Evolutionary conservation across 1,140 invertebrate genomes (phyloP).

Genomic region (Myzus persicae): DNA sequence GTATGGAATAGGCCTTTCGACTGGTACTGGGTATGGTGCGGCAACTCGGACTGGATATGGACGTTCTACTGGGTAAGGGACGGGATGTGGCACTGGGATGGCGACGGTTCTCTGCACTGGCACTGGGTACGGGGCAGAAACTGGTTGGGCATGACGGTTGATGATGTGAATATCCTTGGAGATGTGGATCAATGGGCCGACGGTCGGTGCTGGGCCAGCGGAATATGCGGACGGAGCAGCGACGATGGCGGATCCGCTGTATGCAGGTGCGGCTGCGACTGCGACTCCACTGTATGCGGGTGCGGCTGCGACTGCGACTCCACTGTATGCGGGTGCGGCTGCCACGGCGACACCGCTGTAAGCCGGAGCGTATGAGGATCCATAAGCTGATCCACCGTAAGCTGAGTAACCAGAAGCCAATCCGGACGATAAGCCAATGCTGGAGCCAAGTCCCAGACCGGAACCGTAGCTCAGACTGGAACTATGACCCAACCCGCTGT

Average conservation of each 20-base stretch:
- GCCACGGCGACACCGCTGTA: not conserved
- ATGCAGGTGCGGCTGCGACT: not conserved
- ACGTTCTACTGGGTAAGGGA: constrained; percentile 54
- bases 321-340: not conserved
- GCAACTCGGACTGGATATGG: constrained; percentile 57
- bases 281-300: not conserved
- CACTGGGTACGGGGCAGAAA: constrained; percentile 57
- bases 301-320: not conserved
- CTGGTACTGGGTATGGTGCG: constrained; percentile 53
- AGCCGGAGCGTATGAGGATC: not conserved
- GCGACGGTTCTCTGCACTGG: constrained; percentile 41
- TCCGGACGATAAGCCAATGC: not conserved
- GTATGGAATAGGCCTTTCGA: constrained; percentile 58
- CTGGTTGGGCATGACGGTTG: constrained; percentile 51
- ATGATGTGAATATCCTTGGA: constrained; percentile 50
- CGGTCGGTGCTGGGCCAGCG: not conserved
- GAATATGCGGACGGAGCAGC: not conserved
- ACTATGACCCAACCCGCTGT: not conserved
- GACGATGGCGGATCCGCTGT: not conserved
- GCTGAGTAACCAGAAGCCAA: not conserved
- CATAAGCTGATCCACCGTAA: not conserved
- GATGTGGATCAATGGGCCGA: constrained; percentile 29
- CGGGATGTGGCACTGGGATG: constrained; percentile 58
- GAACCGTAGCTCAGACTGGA: not conserved
- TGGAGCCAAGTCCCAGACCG: not conserved